Evolutionary conservation across 2,113 vertebrate genomes (phyloP).

Genomic region (Eptesicus fuscus): DNA sequence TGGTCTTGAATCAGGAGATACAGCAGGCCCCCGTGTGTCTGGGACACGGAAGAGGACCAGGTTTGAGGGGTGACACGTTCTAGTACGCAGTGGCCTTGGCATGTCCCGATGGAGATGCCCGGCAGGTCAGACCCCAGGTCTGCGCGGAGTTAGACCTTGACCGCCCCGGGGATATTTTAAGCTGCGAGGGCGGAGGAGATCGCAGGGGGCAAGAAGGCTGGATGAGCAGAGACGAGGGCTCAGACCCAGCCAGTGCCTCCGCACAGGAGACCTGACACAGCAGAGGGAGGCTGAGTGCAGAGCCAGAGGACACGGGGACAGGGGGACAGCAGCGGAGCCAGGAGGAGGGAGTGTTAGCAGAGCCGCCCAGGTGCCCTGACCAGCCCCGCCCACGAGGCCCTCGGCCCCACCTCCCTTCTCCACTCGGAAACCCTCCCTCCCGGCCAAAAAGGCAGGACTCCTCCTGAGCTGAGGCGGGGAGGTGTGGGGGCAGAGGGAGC

Average conservation of each 20-base stretch:
- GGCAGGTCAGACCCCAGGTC: fast-evolving
- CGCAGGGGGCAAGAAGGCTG: fast-evolving
- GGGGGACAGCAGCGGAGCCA: fast-evolving
- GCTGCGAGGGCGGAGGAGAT: not conserved
- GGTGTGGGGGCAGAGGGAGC: not conserved
- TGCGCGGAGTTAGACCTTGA: fast-evolving
- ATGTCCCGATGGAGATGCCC: not conserved
- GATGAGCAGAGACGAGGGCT: not conserved
- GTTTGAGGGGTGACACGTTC: not conserved
- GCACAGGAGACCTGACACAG: fast-evolving
- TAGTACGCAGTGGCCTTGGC: not conserved
- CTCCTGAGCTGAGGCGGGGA: not conserved
- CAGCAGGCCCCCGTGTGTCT: not conserved
- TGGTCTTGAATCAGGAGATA: not conserved
- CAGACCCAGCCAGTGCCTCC: not conserved
- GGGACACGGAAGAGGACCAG: not conserved
- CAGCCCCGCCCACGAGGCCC: not conserved
- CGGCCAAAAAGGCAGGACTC: not conserved
- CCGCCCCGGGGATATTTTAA: not conserved
- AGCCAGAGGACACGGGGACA: not conserved
- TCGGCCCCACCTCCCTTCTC: fast-evolving
- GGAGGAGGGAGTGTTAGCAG: not conserved
- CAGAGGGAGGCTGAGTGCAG: not conserved
- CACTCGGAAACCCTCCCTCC: not conserved
- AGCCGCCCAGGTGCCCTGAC: not conserved